Conservation (phyloP, 2,797 vertebrate genomes). For the Rhadinocentrus ornatus region DNA sequence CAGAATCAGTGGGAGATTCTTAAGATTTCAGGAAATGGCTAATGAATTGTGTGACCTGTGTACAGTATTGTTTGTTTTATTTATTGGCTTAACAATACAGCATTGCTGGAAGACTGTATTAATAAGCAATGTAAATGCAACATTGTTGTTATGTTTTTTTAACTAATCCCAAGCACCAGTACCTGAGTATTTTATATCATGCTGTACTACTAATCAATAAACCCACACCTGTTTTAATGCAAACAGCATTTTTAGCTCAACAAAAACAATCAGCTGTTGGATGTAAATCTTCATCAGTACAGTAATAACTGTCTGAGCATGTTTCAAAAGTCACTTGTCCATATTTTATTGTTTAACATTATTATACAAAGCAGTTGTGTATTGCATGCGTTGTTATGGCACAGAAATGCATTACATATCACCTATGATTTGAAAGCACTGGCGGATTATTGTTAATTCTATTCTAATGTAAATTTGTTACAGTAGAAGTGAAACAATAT, state of each 20-base stretch:
- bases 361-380: slow-evolving; percentile 29
- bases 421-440: slow-evolving; percentile 43
- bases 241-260: slow-evolving; percentile 40
- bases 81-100: slow-evolving; percentile 81
- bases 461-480: slow-evolving; percentile 41
- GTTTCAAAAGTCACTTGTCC: slow-evolving; percentile 29
- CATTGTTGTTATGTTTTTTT: slow-evolving; percentile 41
- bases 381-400: slow-evolving; percentile 42
- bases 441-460: slow-evolving; percentile 30
- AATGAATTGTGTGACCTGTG: slow-evolving; percentile 63
- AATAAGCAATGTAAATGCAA: slow-evolving; percentile 67
- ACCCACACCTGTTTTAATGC: slow-evolving; percentile 57
- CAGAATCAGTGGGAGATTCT: slow-evolving; percentile 59
- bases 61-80: slow-evolving; percentile 80
- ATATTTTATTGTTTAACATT: slow-evolving; percentile 2
- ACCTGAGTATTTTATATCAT: slow-evolving; percentile 58
- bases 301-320: slow-evolving; percentile 12
- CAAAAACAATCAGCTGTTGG: slow-evolving; percentile 10
- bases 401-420: slow-evolving; percentile 33
- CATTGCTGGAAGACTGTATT: slow-evolving; percentile 75
- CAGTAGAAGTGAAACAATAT: slow-evolving; percentile 57
- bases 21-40: slow-evolving; percentile 60
- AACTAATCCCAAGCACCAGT: slow-evolving; percentile 45
- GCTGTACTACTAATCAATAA: slow-evolving; percentile 62
- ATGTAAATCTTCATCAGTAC: slow-evolving; percentile 5